Conservation (phyloP, 2,888 invertebrate species). For the Drosophila borborema region DNA sequence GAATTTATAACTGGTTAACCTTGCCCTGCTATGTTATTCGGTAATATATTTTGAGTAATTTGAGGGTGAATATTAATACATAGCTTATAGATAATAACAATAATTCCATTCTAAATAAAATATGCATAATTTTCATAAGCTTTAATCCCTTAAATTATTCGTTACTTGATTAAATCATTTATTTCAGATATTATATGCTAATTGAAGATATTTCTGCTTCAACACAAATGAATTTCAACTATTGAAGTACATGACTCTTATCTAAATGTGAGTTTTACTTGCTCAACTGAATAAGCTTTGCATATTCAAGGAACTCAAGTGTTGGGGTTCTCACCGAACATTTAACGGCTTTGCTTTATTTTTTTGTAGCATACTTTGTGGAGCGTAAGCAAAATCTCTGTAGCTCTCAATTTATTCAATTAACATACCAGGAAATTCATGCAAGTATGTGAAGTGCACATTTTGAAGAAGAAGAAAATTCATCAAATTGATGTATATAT, state of each 20-base stretch:
- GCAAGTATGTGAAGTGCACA: background rate
- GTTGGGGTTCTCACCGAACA: background rate
- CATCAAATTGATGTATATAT: too few species aligned
- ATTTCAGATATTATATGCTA: background rate
- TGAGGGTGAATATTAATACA: background rate
- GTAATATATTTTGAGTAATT: background rate
- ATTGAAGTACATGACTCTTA: conserved; percentile 5
- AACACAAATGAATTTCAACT: background rate
- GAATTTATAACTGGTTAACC: background rate
- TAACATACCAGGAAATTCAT: background rate
- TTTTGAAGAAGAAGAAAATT: background rate
- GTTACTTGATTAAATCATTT: background rate
- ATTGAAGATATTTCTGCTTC: background rate
- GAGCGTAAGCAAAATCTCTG: background rate
- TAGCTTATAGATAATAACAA: background rate
- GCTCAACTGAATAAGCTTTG: background rate
- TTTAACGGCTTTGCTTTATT: background rate
- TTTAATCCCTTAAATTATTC: background rate
- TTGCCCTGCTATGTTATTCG: background rate
- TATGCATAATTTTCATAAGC: background rate
- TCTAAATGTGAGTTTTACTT: background rate
- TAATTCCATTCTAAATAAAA: background rate
- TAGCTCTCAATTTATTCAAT: conserved; percentile 42
- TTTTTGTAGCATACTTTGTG: conserved; percentile 24
- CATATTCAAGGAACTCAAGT: conserved; percentile 1